Evolutionary conservation across 2,797 vertebrate species (phyloP), one percentile per base, ranked within the genome.

Genomic region (Natrix natrix): DNA sequence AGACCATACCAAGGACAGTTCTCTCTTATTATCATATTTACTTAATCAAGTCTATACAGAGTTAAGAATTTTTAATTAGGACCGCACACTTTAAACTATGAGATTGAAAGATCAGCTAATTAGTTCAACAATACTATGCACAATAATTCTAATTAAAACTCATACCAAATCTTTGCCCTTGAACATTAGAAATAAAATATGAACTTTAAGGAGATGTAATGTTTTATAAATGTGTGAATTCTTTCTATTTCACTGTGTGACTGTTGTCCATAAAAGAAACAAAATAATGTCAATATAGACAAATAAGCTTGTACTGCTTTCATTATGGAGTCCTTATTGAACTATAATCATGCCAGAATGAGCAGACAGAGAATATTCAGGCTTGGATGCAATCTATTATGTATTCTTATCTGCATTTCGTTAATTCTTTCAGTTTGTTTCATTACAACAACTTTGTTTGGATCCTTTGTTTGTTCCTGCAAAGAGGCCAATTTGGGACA

Each of bases 131-230:
- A 91, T 55, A 83, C 48, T 88, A 32, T 22, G 3, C 28, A 83
- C n/a, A 52, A 26, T 37, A 63, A 88, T 93, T 93, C 90, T 93
- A 93, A 90, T 55, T 90, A 88, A 63, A 74, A 26, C 14, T 43
- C n/a, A 10, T 10, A 61, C n/a, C 37, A 57, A 93, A 93, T 87
- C 59, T 83, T 55, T 57, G 43, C 20, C n/a, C 56, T 78, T 28
- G 5, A 54, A 37, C 24, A 60, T 90, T 86, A 56, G 59, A 63
- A 24, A n/a, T 43, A 43, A 91, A 57, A 91, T 61, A 22, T 55
- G 22, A 78, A 48, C 5, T 60, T 83, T 52, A 22, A 8, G 17
- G 37, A 78, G 37, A 78, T 78, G 20, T 48, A 22, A 43, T 78
- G 20, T 78, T 78, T 78, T 78, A 43, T 43, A 43, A 37, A 8